Evolutionary conservation across 2,113 vertebrate genomes (phyloP), one percentile per base, ranked within the genome.

Genomic region (Chauna torquata): DNA sequence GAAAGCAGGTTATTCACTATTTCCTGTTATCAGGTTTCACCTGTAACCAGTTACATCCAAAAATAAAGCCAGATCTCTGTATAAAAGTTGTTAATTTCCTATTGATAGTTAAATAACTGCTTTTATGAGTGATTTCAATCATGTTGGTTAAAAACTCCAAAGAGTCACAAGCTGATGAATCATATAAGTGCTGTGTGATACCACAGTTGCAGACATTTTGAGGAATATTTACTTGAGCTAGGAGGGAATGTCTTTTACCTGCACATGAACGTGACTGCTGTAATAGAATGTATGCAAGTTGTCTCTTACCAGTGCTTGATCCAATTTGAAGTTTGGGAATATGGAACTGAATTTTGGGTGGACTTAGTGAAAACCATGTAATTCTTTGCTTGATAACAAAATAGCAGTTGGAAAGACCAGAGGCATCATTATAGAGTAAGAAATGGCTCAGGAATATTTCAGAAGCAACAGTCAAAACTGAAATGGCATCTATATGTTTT

Each of bases 111-210:
- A 86, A 92, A 81, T 50, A 86, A 50, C 47, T 68, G n/a, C 40
- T 87, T 95, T 93, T 76, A 72, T 76, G 62, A 82, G 82, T 59
- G 82, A 93, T 94, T 30, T 85, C 90, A 95, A 72, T 68, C 44
- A 40, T 8, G 34, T 77, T 79, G 79, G 70, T 52, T 85, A 90
- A 90, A 82, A 82, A 55, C 58, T 85, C 66, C 22, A 57, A 27
- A 74, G 45, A 94, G 88, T 95, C 92, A 95, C 82, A 95, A 96
- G 94, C 19, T 82, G 71, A 91, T 95, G 86, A 97, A 74, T 97
- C 95, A 97, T 19, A 0, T 36, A 75, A 88, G 36, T 34, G 8
- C 57, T 85, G 19, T n/a, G 65, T 62, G 81, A 71, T 84, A 32
- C 45, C 78, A 94, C 8, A 79, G 74, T 28, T 66, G 86, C 42